Conservation (phyloP, 2,797 vertebrate species). For the Pseudomugil gertrudae region DNA sequence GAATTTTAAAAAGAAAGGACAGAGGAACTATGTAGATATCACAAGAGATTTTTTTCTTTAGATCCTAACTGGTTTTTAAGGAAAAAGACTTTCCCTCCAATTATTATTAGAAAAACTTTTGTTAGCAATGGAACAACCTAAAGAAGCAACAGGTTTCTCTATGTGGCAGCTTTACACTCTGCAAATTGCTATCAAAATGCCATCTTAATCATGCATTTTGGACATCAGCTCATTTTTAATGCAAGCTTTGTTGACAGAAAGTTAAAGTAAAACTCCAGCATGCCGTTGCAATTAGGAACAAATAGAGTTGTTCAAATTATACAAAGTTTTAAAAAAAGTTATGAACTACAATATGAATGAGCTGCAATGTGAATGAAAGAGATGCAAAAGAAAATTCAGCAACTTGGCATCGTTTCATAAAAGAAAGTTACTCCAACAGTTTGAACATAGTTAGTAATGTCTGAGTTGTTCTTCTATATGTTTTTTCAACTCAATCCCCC, state of each 20-base stretch:
- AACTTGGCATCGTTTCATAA: conserved; percentile 47
- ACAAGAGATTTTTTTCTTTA: not conserved
- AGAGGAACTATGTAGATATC: not conserved
- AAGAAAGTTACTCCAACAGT: conserved; percentile 18
- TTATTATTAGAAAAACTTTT: not conserved
- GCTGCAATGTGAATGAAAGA: conserved; percentile 38
- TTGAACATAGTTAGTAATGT: not conserved
- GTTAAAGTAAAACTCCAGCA: not conserved
- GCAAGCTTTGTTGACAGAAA: not conserved
- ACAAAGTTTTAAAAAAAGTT: not conserved
- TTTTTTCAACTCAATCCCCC: conserved; percentile 8
- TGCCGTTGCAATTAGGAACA: not conserved
- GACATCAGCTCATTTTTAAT: not conserved
- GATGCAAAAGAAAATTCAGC: conserved; percentile 44
- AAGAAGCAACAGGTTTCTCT: not conserved
- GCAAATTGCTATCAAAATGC: not conserved
- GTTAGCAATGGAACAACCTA: no score
- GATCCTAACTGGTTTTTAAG: not conserved
- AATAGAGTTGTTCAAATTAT: not conserved
- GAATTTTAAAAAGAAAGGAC: conserved; percentile 4
- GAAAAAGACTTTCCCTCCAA: not conserved
- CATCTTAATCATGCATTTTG: not conserved
- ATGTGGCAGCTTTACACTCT: not conserved
- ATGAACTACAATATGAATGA: conserved; percentile 10
- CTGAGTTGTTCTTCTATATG: conserved; percentile 5